These are phyloP conservation scores for Prionchulus punctatus DNA, from an alignment of 2,888 invertebrate genomes.

Conservation along the genomic window DNA sequence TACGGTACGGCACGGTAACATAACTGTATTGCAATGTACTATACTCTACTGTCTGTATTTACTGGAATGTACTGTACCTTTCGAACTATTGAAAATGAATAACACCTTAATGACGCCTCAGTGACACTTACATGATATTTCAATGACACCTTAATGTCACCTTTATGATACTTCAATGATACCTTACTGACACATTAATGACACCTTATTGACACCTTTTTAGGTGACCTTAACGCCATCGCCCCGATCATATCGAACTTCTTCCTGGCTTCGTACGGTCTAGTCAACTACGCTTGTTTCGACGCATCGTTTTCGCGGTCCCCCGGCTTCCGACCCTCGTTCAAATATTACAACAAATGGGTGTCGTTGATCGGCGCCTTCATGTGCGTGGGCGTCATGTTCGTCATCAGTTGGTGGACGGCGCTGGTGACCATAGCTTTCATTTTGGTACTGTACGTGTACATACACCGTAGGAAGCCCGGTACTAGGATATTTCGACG, in stretches of 20 bases:
- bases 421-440: conserved; percentile 49
- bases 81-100: too few relatives aligned
- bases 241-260: conserved; percentile 37
- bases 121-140: too few relatives aligned
- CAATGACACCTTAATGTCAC: too few relatives aligned
- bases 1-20: too few relatives aligned
- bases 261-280: conserved; percentile 35
- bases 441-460: conserved; percentile 56
- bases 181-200: too few relatives aligned
- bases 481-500: conserved; percentile 41
- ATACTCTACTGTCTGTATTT: too few relatives aligned
- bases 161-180: too few relatives aligned
- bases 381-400: conserved; percentile 66
- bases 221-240: conserved; percentile 34
- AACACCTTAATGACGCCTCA: too few relatives aligned
- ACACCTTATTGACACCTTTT: too few relatives aligned
- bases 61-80: too few relatives aligned
- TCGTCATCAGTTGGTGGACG: conserved; percentile 78
- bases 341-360: conserved; percentile 34
- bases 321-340: conserved; percentile 35
- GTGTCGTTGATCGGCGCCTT: conserved; percentile 31
- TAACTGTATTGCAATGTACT: too few relatives aligned
- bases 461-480: conserved; percentile 81
- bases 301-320: conserved; percentile 34
- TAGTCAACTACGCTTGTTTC: conserved; percentile 37